phyloP scores from a whole-genome alignment of 2,888 invertebrate genomes.

The Polyploca ridens region DNA sequence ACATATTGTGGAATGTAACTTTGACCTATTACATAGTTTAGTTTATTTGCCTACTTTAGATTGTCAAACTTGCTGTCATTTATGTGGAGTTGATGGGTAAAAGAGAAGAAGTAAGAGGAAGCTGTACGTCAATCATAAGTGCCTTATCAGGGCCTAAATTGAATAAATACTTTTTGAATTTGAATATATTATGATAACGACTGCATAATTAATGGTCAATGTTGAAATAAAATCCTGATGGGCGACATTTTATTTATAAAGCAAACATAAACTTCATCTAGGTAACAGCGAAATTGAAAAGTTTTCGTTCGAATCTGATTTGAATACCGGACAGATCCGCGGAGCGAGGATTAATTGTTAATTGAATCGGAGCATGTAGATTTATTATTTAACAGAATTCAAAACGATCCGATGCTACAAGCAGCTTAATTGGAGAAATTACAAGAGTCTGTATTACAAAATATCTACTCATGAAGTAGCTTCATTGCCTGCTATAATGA shows the following conservation, averaged over 20 bases:
- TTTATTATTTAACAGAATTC: conserved; percentile 66
- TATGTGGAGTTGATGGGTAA: too few relatives aligned
- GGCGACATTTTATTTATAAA: conserved; percentile 61
- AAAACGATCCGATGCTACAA: conserved; percentile 48
- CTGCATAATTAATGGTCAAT: conserved; percentile 29
- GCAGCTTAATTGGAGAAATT: conserved; percentile 52
- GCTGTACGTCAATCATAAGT: too few relatives aligned
- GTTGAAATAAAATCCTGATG: conserved; percentile 59
- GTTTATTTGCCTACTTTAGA: too few relatives aligned
- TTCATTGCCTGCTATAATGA: too few relatives aligned
- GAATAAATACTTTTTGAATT: too few relatives aligned
- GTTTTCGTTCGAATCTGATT: conserved; percentile 59
- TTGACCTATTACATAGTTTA: too few relatives aligned
- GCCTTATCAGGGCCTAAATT: too few relatives aligned
- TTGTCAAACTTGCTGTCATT: too few relatives aligned
- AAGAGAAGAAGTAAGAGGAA: too few relatives aligned
- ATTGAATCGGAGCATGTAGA: conserved; percentile 70
- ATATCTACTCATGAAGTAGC: not conserved
- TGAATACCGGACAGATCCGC: conserved; percentile 61
- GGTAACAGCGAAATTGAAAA: conserved; percentile 65
- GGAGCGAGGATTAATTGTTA: conserved; percentile 72
- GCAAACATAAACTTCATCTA: conserved; percentile 67
- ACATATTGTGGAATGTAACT: too few relatives aligned
- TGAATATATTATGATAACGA: too few relatives aligned
- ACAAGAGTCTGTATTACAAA: conserved; percentile 26